Evolutionary conservation across 2,888 invertebrate species (phyloP), one percentile per base, ranked within the genome.

Genomic region (Oscheius myriophilus): DNA sequence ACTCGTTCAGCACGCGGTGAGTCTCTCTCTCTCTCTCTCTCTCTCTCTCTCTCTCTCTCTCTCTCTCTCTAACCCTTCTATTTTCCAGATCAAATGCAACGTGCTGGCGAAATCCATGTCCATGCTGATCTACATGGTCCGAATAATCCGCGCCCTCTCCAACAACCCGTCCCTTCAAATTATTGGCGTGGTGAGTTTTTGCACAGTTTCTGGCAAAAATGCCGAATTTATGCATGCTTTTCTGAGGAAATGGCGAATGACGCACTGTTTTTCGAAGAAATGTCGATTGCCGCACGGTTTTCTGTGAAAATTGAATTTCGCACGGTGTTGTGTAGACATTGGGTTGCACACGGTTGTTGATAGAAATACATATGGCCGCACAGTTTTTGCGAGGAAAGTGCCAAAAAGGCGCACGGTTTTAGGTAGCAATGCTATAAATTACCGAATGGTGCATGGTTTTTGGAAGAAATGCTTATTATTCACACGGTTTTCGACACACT

Each of bases 121-220:
- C 11, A 59, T 80, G 53, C 67, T 77, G 2, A 80, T 80, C 41
- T 80, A 80, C 62, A 63, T 76, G 14, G 67, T 75, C n/a, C 62
- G 80, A 21, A 69, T 78, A 11, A 54, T 77, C 9, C 69, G 76
- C 1, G 41, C 78, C 1, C 41, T 80, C 0, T 59, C 70, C 12
- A 55, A 52, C 23, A 80, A 80, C 42, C 72, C 72, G 23, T 68
- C 75, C 0, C 59, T 76, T 14, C 69, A 72, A 42, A 46, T 80
- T 58, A 68, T 73, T 11, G 64, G 71, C 23, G 68, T 69, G 55
- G 79, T 80, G n/a, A 55, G 71, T 63, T 49, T 25, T 16, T 18
- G 59, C 18, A 14, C 16, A 16, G 26, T 33, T 55, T 26, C n/a
- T 39, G 41, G 16, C 6, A 14, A 64, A 43, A 26, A n/a, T n/a